Evolutionary conservation across 2,113 vertebrate genomes (phyloP).

Genomic region (Barnardius zonarius): DNA sequence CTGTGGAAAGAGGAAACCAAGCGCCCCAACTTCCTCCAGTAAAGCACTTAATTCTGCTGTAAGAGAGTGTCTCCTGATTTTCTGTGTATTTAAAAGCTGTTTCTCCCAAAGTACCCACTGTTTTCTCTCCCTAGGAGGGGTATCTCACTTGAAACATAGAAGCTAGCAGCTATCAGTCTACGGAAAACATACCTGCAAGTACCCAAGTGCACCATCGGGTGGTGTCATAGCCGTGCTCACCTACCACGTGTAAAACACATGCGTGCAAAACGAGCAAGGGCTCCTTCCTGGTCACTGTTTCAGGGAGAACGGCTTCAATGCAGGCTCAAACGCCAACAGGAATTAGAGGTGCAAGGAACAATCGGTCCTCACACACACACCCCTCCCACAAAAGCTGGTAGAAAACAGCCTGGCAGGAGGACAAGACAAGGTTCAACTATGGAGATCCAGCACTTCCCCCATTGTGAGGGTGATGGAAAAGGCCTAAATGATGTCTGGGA

Average conservation of each 20-base stretch:
- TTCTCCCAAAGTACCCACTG: neutral
- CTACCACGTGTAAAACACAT: accelerated
- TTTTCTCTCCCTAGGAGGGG: neutral
- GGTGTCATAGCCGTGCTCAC: neutral
- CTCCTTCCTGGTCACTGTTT: neutral
- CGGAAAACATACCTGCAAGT: neutral
- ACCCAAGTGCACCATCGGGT: neutral
- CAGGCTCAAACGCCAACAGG: neutral
- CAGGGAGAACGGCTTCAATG: neutral
- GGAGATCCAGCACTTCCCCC: neutral
- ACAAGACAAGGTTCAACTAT: neutral
- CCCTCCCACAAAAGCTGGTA: neutral
- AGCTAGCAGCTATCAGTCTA: neutral
- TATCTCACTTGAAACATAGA: neutral
- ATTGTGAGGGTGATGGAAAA: accelerated
- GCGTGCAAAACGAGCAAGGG: accelerated
- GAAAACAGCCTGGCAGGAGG: neutral
- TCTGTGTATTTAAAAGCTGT: neutral
- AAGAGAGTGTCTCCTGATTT: neutral
- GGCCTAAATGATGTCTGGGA: neutral
- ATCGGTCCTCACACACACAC: neutral
- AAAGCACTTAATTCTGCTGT: neutral
- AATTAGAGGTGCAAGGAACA: neutral
- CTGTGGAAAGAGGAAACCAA: neutral
- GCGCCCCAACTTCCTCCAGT: neutral